phyloP scores from a whole-genome alignment of 2,888 invertebrate genomes.

The Lycocerus yunnanus region DNA sequence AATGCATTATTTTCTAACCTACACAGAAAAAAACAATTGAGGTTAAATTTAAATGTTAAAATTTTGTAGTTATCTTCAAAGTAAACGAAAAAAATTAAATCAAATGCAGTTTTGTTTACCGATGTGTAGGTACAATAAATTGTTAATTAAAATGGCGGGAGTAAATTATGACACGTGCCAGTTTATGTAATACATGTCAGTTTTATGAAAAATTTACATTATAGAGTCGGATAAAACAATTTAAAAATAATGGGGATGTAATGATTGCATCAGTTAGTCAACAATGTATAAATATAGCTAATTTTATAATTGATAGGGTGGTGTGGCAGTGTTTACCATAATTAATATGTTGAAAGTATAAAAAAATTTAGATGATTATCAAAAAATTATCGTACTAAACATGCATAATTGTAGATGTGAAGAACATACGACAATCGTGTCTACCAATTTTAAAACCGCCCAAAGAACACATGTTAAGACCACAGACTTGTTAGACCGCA shows the following conservation, averaged over 20 bases:
- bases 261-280: background rate
- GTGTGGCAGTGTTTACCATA: background rate
- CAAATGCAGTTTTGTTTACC: background rate
- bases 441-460: constrained; percentile 18
- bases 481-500: constrained; percentile 52
- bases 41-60: background rate
- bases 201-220: background rate
- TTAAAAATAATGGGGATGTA: background rate
- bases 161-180: constrained; percentile 26
- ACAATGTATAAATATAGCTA: background rate
- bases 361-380: constrained; percentile 1
- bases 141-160: background rate
- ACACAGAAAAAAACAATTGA: background rate
- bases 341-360: background rate
- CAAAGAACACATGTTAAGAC: constrained; percentile 38
- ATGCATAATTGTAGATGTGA: constrained; percentile 19
- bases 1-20: background rate
- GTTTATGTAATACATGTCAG: constrained; percentile 23
- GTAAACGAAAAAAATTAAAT: no score
- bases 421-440: constrained; percentile 49
- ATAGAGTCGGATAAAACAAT: background rate
- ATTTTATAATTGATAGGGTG: background rate
- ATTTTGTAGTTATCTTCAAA: no score
- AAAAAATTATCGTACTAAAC: constrained; percentile 14
- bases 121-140: background rate